A percentile compares a stretch with the other conserved stretches of the same genome.
These are phyloP conservation scores for Girardia tigrina DNA, from an alignment of 2,888 invertebrate species.

Conservation along the genomic window DNA sequence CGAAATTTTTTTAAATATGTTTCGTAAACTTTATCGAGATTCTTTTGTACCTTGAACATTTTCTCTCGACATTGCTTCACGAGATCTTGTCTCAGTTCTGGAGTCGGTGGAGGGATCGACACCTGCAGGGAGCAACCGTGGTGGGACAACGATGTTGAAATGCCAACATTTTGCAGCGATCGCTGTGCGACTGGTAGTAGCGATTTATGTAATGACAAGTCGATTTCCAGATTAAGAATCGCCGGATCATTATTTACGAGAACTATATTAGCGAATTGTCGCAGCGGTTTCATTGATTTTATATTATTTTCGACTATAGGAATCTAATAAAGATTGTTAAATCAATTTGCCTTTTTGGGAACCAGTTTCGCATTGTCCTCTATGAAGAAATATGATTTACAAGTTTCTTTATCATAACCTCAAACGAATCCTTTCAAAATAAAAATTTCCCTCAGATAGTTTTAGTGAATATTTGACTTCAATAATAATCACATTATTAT, in stretches of 20 bases:
- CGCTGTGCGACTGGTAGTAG: neutral
- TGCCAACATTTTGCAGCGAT: neutral
- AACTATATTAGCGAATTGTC: neutral
- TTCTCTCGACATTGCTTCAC: neutral
- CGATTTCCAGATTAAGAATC: neutral
- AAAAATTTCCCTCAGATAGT: too few species aligned
- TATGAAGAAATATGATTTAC: too few species aligned
- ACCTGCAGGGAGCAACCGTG: neutral
- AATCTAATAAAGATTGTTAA: too few species aligned
- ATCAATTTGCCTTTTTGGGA: too few species aligned
- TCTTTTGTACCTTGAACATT: neutral
- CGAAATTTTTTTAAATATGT: constrained; percentile 7
- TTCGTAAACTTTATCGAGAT: neutral
- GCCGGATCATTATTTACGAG: neutral
- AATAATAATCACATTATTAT: too few species aligned
- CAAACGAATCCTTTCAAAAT: too few species aligned
- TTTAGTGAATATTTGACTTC: too few species aligned
- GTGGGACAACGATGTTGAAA: neutral
- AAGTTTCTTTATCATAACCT: too few species aligned
- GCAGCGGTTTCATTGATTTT: neutral
- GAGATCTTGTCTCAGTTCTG: neutral
- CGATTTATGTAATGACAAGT: neutral
- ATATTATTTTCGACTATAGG: too few species aligned
- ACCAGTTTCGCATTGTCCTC: too few species aligned
- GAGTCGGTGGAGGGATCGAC: neutral